A percentile compares a stretch with the other conserved stretches of the same genome.
Conservation (phyloP, 2,797 vertebrate species). For the Sylvilagus floridanus region DNA sequence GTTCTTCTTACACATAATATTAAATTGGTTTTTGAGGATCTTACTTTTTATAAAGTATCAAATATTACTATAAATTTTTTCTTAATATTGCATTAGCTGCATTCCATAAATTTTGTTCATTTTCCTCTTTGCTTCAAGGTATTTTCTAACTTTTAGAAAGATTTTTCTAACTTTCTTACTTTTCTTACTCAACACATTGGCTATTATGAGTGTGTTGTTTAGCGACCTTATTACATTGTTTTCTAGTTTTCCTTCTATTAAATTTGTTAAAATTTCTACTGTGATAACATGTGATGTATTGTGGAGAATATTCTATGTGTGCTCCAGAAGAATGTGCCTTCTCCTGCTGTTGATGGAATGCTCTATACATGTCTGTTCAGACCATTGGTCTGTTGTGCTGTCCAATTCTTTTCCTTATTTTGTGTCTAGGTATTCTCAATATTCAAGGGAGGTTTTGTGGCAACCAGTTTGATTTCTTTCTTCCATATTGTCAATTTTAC, state of each 20-base stretch:
- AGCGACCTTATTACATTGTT: not conserved
- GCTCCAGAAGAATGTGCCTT: not conserved
- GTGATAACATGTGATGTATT: not conserved
- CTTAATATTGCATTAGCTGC: not conserved
- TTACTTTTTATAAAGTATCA: too few relatives aligned
- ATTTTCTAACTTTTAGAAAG: not conserved
- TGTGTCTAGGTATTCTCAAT: not conserved
- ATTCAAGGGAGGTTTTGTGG: not conserved
- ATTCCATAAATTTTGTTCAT: not conserved
- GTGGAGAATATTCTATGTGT: not conserved
- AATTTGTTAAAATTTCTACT: not conserved
- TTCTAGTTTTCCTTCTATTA: not conserved
- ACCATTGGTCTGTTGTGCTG: too few relatives aligned
- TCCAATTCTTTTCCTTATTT: not conserved
- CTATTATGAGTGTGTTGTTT: not conserved
- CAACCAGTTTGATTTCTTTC: not conserved
- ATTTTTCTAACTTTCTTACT: too few relatives aligned
- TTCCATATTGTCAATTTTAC: not conserved
- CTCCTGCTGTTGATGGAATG: not conserved
- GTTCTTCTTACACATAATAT: not conserved
- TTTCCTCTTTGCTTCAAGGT: not conserved
- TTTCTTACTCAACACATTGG: not conserved
- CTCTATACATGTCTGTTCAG: too few relatives aligned
- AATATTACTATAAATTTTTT: not conserved
- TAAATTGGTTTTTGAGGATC: not conserved